Conservation (phyloP, 2,113 vertebrate species). For the Apeltes quadracus region DNA sequence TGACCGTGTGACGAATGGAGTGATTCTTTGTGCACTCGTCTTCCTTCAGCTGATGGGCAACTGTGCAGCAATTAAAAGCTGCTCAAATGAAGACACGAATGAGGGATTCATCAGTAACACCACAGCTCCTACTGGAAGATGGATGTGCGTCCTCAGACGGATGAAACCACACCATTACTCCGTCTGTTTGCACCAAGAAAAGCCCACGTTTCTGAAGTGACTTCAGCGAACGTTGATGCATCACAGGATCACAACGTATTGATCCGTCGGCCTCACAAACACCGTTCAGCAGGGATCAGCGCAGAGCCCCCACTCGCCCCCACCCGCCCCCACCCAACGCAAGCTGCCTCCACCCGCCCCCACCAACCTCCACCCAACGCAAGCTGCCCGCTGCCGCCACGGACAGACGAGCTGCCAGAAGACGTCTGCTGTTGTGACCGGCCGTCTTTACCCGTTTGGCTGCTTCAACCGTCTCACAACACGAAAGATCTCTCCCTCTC, state of each 20-base stretch:
- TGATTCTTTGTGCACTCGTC: conserved; percentile 56
- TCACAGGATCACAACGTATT: conserved; percentile 67
- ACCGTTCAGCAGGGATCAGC: conserved; percentile 47
- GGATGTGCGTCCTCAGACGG: conserved; percentile 39
- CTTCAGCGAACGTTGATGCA: conserved; percentile 63
- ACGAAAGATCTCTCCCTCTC: no score
- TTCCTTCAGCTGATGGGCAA: conserved; percentile 62
- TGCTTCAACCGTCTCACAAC: no score
- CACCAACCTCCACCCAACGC: no score
- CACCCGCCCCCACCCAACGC: no score
- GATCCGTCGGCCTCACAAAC: conserved; percentile 57
- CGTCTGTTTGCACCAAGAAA: conserved; percentile 24
- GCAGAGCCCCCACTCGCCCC: conserved; percentile 18
- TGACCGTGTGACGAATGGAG: conserved; percentile 53
- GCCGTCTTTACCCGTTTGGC: no score
- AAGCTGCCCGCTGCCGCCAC: no score
- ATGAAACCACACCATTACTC: conserved; percentile 43
- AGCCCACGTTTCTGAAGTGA: neutral
- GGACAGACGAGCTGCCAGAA: no score
- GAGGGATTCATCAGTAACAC: conserved; percentile 54
- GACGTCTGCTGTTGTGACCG: no score
- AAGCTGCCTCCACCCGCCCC: no score
- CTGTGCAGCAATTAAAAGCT: conserved; percentile 68
- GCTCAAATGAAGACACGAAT: conserved; percentile 61
- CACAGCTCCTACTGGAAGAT: conserved; percentile 37